These are phyloP conservation scores for Astreopora myriophthalma DNA, from an alignment of 64 coral and sea anemone genomes.

Conservation along the genomic window DNA sequence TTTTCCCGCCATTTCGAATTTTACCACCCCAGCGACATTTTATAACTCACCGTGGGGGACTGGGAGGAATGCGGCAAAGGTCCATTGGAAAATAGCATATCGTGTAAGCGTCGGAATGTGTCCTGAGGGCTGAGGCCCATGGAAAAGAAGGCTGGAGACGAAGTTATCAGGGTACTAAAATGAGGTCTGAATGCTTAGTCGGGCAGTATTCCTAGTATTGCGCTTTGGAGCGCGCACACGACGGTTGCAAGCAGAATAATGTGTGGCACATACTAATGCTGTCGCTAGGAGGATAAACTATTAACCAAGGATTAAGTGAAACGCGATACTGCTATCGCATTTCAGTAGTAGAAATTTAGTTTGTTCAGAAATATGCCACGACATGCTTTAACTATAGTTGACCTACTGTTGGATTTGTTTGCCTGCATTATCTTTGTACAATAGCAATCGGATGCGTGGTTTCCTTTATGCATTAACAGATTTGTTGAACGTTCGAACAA, in stretches of 20 bases:
- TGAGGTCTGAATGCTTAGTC: not conserved
- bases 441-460: slow-evolving; percentile 31
- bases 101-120: not conserved
- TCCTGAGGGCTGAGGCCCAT: not conserved
- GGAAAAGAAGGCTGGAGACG: not conserved
- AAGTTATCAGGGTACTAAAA: not conserved
- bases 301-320: too few species aligned
- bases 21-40: too few species aligned
- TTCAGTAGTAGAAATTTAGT: not conserved
- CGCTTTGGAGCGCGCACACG: too few species aligned
- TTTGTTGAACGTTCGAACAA: slow-evolving; percentile 55
- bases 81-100: too few species aligned
- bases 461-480: slow-evolving; percentile 47
- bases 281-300: not conserved
- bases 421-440: not conserved
- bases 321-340: not conserved
- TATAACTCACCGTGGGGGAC: too few species aligned
- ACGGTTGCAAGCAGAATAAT: too few species aligned
- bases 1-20: too few species aligned
- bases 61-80: too few species aligned
- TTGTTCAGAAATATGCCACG: not conserved
- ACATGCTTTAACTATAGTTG: not conserved
- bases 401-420: slow-evolving; percentile 30
- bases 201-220: not conserved
- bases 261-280: not conserved